phyloP scores from a whole-genome alignment of 2,888 invertebrate genomes.

The Scaptomyza polygonia region DNA sequence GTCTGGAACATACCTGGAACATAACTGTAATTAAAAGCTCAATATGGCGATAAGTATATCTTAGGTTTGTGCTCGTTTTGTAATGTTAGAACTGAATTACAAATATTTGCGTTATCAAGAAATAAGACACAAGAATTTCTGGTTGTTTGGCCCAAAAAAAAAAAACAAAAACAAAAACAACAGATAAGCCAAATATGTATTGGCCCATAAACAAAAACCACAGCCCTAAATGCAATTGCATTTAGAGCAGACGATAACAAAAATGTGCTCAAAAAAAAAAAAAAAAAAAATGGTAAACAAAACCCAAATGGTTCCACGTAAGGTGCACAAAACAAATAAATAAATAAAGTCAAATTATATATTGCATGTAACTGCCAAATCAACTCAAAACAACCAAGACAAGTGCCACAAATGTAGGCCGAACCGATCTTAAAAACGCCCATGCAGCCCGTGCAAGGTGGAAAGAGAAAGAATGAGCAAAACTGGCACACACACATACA shows the following conservation, averaged over 20 bases:
- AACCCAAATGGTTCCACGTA: slow-evolving; percentile 38
- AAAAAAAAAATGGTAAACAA: slow-evolving; percentile 46
- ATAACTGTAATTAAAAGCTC: slow-evolving; percentile 27
- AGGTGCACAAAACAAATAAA: slow-evolving; percentile 46
- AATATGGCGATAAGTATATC: slow-evolving; percentile 14
- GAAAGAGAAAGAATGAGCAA: slow-evolving; percentile 28
- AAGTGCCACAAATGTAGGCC: slow-evolving; percentile 48
- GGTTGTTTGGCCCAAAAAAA: slow-evolving; percentile 34
- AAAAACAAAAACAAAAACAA: slow-evolving; percentile 9
- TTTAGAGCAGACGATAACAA: slow-evolving; percentile 51
- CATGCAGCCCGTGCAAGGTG: slow-evolving; percentile 13
- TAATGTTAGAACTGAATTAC: slow-evolving; percentile 35
- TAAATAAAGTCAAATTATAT: slow-evolving; percentile 38
- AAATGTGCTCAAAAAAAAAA: slow-evolving; percentile 41
- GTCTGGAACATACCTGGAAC: not conserved
- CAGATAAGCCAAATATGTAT: slow-evolving; percentile 54
- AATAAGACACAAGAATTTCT: slow-evolving; percentile 18
- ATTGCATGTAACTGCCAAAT: not conserved
- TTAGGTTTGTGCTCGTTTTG: slow-evolving; percentile 24
- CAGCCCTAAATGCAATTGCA: slow-evolving; percentile 59
- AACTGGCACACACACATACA: slow-evolving; percentile 46
- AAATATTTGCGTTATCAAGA: slow-evolving; percentile 46
- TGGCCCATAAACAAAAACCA: slow-evolving; percentile 41
- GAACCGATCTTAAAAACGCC: slow-evolving; percentile 32
- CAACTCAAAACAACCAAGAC: slow-evolving; percentile 29